Base-by-base conservation (phyloP, 2,888 invertebrate species). In the Chymomyza caudatula region DNA sequence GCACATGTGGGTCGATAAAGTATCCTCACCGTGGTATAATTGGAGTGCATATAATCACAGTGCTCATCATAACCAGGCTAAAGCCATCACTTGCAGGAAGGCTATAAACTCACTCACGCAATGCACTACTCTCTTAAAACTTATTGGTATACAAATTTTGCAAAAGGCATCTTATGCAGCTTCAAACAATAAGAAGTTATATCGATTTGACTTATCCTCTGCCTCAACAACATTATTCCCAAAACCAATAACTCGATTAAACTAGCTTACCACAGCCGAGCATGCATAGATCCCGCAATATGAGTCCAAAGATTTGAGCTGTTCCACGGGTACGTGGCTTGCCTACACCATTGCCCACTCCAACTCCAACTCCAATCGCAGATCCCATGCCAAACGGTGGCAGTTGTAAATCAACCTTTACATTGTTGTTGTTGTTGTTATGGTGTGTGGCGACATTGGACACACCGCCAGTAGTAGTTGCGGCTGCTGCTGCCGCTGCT, bases 401-500 rank as follows among this genome's bases (percentile, higher is more conserved):
- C 66, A 88, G 72, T 59, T 78, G 77, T 62, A 86, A 76, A 63
- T 86, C 83, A 61, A 81, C 74, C 73, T 86, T 88, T 20, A 87
- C 85, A 73, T 79, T 81, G 60, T 80, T 87, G 63, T 77, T 78
- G 59, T 75, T 81, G 43, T 73, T 78, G 53, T 71, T 74, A 22
- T 17, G 51, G 20, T 51, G 17, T 6, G 47, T 47, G 51, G 51
- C 43, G 20, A 67, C 44, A 4, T 37, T 22, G 2, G 29, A 37
- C 29, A 37, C 29, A 37, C 29, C 11, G 29, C 29, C 11, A 11
- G 11, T 11, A 37, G 8, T 37, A 11, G 29, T 11, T 5, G 65
- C 68, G 13, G 68, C 70, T 37, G 67, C 67, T 6, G 68, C 70
- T 37, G 67, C 67, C 8, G 29, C 8, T 5, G 65, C 68, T 8